Conservation (phyloP, 2,797 vertebrate genomes). For the Argyrosomus regius region DNA sequence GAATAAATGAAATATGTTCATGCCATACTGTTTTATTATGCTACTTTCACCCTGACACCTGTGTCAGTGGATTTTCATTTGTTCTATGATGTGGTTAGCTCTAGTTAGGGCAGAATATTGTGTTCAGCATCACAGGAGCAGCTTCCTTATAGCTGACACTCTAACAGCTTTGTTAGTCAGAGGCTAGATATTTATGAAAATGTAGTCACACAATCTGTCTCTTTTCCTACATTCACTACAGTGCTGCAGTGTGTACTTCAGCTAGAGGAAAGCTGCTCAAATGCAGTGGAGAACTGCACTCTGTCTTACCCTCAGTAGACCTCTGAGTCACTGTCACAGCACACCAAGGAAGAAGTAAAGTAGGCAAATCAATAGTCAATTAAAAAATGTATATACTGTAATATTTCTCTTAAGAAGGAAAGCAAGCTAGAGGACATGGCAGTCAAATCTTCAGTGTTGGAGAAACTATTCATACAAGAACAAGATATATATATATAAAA, state of each 20-base stretch:
- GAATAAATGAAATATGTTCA: conserved; percentile 22
- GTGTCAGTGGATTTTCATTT: conserved; percentile 9
- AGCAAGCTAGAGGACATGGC: not conserved
- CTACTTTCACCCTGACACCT: conserved; percentile 19
- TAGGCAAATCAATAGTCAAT: conserved; percentile 33
- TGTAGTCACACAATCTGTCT: conserved; percentile 33
- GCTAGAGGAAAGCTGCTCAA: conserved; percentile 18
- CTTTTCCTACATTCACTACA: conserved; percentile 16
- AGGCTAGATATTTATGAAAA: conserved; percentile 45
- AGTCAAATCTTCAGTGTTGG: not conserved
- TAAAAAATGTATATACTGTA: conserved; percentile 26
- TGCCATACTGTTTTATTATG: not conserved
- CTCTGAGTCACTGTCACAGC: conserved; percentile 38
- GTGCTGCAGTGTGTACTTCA: conserved; percentile 16
- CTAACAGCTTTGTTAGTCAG: conserved; percentile 20
- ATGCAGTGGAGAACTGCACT: conserved; percentile 10
- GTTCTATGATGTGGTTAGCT: conserved; percentile 2
- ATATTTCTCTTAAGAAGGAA: conserved; percentile 10
- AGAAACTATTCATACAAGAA: conserved; percentile 21
- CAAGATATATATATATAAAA: conserved; percentile 39
- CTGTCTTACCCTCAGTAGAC: conserved; percentile 24
- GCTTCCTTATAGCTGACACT: conserved; percentile 7
- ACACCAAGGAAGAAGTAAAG: conserved; percentile 21
- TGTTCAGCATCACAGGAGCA: conserved; percentile 18
- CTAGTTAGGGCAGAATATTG: not conserved